Evolutionary conservation across 2,888 invertebrate genomes (phyloP).

Genomic region (Cenopis cana): DNA sequence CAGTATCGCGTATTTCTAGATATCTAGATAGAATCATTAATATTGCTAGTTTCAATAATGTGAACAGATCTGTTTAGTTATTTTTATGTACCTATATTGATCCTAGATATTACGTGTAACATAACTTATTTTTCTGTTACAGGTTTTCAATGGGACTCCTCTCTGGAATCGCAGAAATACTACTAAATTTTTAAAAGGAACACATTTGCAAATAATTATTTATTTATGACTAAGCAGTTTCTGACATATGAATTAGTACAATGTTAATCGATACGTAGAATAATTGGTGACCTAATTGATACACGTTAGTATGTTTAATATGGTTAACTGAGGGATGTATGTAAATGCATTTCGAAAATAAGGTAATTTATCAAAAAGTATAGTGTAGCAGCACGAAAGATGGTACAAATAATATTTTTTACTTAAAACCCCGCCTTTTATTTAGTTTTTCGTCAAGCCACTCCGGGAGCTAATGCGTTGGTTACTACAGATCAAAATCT

Average conservation of each 20-base stretch:
- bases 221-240: not conserved
- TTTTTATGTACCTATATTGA: not conserved
- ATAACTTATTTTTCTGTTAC: slow-evolving; percentile 49
- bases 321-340: not conserved
- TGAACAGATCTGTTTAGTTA: not conserved
- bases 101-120: not conserved
- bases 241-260: not conserved
- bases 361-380: too few relatives aligned
- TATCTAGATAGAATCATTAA: not conserved
- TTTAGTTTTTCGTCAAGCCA: too few relatives aligned
- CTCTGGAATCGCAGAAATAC: slow-evolving; percentile 57
- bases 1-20: not conserved
- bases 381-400: too few relatives aligned
- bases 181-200: slow-evolving; percentile 50
- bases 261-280: not conserved
- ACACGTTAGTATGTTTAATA: not conserved
- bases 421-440: too few relatives aligned
- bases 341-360: not conserved
- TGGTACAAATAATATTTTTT: too few relatives aligned
- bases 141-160: slow-evolving; percentile 65
- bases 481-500: too few relatives aligned
- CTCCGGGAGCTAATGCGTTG: too few relatives aligned
- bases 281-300: not conserved
- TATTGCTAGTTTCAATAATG: not conserved
- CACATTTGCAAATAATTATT: not conserved